Conservation (phyloP, 2,888 invertebrate species). For the Tromatobia lineatoria region DNA sequence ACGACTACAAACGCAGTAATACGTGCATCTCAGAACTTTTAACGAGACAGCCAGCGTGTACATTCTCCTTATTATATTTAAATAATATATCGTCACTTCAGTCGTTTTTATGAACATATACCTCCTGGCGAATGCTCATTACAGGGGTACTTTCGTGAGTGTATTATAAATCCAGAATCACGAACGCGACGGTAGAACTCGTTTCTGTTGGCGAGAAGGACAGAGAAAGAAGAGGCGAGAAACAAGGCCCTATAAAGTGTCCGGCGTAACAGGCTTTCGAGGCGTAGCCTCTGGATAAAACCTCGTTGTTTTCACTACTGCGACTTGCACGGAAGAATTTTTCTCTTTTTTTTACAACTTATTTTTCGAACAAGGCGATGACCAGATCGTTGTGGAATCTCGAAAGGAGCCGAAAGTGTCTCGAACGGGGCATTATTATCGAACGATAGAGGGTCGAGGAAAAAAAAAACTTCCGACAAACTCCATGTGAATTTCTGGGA, state of each 20-base stretch:
- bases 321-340: conserved; percentile 22
- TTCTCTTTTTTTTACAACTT: conserved; percentile 11
- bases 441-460: background rate
- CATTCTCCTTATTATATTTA: conserved; percentile 40
- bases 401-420: conserved; percentile 20
- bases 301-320: conserved; percentile 51
- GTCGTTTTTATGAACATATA: conserved; percentile 35
- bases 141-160: conserved; percentile 37
- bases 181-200: conserved; percentile 46
- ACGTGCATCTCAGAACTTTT: conserved; percentile 32
- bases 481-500: conserved; percentile 9
- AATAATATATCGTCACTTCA: conserved; percentile 42
- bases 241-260: conserved; percentile 64
- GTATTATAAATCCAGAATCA: conserved; percentile 56
- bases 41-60: conserved; percentile 41
- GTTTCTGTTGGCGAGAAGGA: conserved; percentile 24
- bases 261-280: conserved; percentile 53
- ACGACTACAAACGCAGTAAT: conserved; percentile 16
- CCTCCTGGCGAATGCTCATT: conserved; percentile 45
- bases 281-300: conserved; percentile 53
- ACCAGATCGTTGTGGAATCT: conserved; percentile 12
- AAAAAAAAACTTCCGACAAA: conserved; percentile 37
- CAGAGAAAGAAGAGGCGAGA: conserved; percentile 57
- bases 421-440: conserved; percentile 15
- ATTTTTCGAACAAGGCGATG: conserved; percentile 25